Evolutionary conservation across 2,888 invertebrate genomes (phyloP), one percentile per base, ranked within the genome.

Genomic region (Schizotus pectinicornis): DNA sequence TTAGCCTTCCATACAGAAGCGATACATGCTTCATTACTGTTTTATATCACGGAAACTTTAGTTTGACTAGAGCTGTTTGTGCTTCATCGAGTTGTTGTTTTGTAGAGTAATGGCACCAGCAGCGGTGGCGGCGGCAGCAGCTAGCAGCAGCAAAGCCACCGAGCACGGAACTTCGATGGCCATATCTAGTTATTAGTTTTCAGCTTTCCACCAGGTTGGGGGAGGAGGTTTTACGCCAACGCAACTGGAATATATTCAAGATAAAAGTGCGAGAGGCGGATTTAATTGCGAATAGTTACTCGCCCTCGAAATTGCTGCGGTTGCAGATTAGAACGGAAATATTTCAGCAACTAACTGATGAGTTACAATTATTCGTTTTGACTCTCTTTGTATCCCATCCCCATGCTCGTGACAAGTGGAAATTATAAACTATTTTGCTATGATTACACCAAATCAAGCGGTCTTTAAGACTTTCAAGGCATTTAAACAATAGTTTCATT

Each of bases 21-120:
- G 54, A 57, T 59, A 62, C 59, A 61, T 58, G 68, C 68, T 72
- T 72, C 69, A 72, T 72, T 70, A 70, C 68, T 66, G 67, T 69
- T 70, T 72, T 68, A 67, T 70, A 59, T 57, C 56, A 67, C 56
- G 56, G 58, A 64, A 68, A 63, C 62, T 68, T 67, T 62, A 65
- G 60, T 62, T 56, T 59, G 56, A 55, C 51, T 45, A 55, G 59
- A 59, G 52, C 51, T 59, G 62, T 63, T 65, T 63, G 59, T 62
- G 60, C 63, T 59, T 61, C 64, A 64, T 63, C 64, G 61, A 55
- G 52, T 64, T 56, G 63, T 62, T 56, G 56, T 66, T 65, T 66
- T 66, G 49, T 45, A 5, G 22, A 22, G 22, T 22, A 3, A 57
- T 57, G 51, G 47, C 53, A 34, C 36, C 31, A 41, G 34, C 38